These are phyloP conservation scores for Fopius arisanus DNA, from an alignment of 1,140 invertebrate genomes.

Conservation along the genomic window DNA sequence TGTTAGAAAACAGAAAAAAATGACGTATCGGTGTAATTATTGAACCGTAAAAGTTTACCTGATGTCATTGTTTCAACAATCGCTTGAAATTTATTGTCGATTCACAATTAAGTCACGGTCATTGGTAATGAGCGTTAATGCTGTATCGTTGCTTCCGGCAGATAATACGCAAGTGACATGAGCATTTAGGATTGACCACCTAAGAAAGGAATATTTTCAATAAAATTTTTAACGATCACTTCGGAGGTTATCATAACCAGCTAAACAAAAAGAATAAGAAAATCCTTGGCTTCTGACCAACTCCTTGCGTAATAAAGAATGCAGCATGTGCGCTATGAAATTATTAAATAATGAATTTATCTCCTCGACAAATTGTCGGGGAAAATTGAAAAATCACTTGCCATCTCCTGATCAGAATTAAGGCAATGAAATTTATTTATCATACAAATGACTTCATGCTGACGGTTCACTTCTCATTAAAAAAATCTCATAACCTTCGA, in stretches of 20 bases:
- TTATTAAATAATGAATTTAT: background rate
- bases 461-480: too few species aligned
- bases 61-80: background rate
- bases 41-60: background rate
- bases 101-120: background rate
- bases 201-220: too few species aligned
- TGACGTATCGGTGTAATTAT: background rate
- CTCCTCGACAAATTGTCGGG: too few species aligned
- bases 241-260: background rate
- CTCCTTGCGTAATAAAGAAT: background rate
- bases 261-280: background rate
- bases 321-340: too few species aligned
- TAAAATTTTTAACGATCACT: background rate
- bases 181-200: background rate
- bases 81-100: background rate
- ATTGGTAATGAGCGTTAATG: background rate
- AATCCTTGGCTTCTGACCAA: background rate
- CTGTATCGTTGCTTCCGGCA: background rate
- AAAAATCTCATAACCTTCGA: background rate
- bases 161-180: background rate
- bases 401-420: too few species aligned
- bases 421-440: background rate
- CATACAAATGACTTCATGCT: too few species aligned
- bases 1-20: too few species aligned
- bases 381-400: too few species aligned